phyloP scores from a whole-genome alignment of 2,113 vertebrate species.

The Oncorhynchus masou region DNA sequence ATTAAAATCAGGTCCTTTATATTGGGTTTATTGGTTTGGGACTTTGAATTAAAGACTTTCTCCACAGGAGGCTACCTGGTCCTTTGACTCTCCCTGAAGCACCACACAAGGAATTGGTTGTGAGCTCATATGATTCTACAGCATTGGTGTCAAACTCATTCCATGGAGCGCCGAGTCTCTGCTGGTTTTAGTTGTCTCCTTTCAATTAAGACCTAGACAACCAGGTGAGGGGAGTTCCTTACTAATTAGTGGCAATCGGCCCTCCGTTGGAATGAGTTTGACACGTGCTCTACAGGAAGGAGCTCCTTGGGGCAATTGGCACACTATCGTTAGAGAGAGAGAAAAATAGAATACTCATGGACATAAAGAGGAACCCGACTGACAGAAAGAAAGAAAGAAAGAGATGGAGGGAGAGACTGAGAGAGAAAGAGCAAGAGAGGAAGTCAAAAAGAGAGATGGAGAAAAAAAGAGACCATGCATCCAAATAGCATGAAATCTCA shows the following conservation, averaged over 20 bases:
- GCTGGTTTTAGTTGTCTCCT: too few relatives aligned
- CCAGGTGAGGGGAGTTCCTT: too few relatives aligned
- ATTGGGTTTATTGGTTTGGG: conserved; percentile 8
- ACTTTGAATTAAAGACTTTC: not conserved
- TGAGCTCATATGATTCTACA: not conserved
- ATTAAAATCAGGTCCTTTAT: conserved; percentile 34
- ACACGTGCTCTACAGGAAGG: too few relatives aligned
- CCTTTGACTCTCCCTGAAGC: not conserved
- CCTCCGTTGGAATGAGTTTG: too few relatives aligned
- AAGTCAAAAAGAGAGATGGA: not conserved
- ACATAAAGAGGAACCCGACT: not conserved
- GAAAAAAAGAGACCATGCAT: not conserved
- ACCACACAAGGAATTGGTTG: not conserved
- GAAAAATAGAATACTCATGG: too few relatives aligned
- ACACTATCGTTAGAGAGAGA: too few relatives aligned
- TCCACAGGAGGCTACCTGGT: not conserved
- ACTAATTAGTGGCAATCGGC: too few relatives aligned
- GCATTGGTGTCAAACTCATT: too few relatives aligned
- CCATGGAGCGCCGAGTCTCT: too few relatives aligned
- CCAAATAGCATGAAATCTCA: conserved; percentile 26
- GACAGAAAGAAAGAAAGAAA: not conserved
- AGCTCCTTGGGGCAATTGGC: too few relatives aligned
- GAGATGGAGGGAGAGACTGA: not conserved
- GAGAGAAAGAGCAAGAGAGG: not conserved
- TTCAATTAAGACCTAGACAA: too few relatives aligned